Conservation (phyloP, 2,797 vertebrate species). For the Rhyacichthys aspro region DNA sequence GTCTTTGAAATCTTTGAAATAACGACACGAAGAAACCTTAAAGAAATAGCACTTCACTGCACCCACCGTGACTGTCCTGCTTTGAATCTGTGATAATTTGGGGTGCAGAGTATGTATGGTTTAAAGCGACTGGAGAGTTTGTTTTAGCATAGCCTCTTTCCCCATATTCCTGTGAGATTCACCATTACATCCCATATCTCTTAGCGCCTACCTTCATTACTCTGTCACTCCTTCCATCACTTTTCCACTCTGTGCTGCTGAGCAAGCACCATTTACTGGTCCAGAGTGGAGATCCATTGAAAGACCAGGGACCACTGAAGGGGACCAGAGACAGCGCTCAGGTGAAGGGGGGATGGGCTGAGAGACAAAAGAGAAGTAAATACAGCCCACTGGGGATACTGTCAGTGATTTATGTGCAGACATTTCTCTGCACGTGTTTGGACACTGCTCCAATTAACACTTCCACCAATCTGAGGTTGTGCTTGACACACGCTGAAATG, state of each 20-base stretch:
- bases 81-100: constrained; percentile 52
- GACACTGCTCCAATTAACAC: constrained; percentile 62
- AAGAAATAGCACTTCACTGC: background rate
- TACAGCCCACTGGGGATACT: constrained; percentile 20
- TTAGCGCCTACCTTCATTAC: constrained; percentile 24
- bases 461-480: constrained; percentile 41
- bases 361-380: constrained; percentile 21
- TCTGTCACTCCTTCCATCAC: constrained; percentile 39
- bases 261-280: constrained; percentile 59
- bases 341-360: constrained; percentile 10
- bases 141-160: constrained; percentile 33
- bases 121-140: constrained; percentile 19
- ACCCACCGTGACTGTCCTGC: constrained; percentile 8
- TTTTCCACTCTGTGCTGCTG: constrained; percentile 49
- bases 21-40: constrained; percentile 22
- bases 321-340: background rate
- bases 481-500: constrained; percentile 41
- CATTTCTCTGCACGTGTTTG: constrained; percentile 55
- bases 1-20: constrained; percentile 57
- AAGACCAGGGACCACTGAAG: constrained; percentile 23
- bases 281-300: constrained; percentile 47
- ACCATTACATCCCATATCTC: constrained; percentile 40
- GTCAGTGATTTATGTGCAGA: constrained; percentile 62
- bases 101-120: constrained; percentile 30
- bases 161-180: constrained; percentile 22